These are phyloP conservation scores for Phrynosoma platyrhinos DNA, from an alignment of 2,113 vertebrate genomes.

Conservation along the genomic window DNA sequence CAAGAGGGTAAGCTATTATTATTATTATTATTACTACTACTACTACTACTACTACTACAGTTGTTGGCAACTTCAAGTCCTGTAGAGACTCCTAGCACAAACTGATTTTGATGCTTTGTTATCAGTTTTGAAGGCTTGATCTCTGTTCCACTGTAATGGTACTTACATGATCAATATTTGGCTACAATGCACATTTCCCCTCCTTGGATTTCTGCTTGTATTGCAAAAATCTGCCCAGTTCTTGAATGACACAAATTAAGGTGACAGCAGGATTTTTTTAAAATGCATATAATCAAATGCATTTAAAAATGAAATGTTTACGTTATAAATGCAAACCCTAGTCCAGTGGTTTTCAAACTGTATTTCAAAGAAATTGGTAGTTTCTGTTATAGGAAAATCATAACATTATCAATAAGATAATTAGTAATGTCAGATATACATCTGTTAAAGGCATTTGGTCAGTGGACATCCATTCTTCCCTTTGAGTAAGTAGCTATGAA, in stretches of 20 bases:
- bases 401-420: neutral
- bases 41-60: too few relatives aligned
- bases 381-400: neutral
- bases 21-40: too few relatives aligned
- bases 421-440: neutral
- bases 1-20: slow-evolving; percentile 86
- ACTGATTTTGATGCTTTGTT: neutral
- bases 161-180: neutral
- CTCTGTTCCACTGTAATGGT: neutral
- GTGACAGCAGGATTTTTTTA: neutral
- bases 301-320: neutral
- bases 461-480: neutral
- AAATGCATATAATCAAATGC: neutral
- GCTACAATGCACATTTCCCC: neutral
- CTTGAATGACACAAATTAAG: neutral
- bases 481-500: too few relatives aligned
- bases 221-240: neutral
- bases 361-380: neutral
- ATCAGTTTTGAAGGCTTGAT: neutral
- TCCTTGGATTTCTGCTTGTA: neutral
- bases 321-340: neutral
- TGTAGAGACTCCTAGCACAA: neutral
- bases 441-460: neutral
- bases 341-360: neutral
- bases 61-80: neutral